Evolutionary conservation across 2,113 vertebrate genomes (phyloP).

Genomic region (Peromyscus maniculatus): DNA sequence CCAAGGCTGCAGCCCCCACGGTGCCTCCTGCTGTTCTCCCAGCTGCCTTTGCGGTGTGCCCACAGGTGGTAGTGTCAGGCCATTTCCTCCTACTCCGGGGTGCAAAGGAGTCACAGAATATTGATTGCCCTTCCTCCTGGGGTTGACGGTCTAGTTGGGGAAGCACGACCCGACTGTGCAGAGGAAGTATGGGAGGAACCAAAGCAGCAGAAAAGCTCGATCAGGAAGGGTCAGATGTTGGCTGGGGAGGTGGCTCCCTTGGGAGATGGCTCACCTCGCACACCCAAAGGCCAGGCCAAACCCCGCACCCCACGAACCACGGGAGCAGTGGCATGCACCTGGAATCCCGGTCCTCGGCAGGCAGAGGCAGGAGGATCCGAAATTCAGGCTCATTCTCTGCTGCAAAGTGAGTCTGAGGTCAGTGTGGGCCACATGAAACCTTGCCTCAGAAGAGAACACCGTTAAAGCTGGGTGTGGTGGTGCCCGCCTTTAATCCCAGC

Average conservation of each 20-base stretch:
- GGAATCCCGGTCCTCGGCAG: too few species aligned
- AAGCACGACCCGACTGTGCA: background rate
- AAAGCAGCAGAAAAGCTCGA: background rate
- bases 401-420: background rate
- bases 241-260: background rate
- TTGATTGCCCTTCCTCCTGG: background rate
- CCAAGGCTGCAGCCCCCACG: background rate
- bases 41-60: background rate
- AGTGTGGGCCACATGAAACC: background rate
- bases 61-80: background rate
- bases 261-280: background rate
- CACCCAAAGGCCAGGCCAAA: background rate
- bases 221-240: background rate
- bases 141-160: background rate
- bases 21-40: background rate
- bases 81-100: background rate
- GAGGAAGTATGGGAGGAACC: background rate
- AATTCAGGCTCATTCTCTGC: background rate
- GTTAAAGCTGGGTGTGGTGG: too few species aligned
- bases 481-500: too few species aligned
- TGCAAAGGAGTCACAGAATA: background rate
- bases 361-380: background rate
- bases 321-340: background rate
- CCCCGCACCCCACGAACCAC: background rate
- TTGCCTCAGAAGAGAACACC: background rate